Conservation (phyloP, 2,888 invertebrate genomes). For the Amphipyra tragopoginis region DNA sequence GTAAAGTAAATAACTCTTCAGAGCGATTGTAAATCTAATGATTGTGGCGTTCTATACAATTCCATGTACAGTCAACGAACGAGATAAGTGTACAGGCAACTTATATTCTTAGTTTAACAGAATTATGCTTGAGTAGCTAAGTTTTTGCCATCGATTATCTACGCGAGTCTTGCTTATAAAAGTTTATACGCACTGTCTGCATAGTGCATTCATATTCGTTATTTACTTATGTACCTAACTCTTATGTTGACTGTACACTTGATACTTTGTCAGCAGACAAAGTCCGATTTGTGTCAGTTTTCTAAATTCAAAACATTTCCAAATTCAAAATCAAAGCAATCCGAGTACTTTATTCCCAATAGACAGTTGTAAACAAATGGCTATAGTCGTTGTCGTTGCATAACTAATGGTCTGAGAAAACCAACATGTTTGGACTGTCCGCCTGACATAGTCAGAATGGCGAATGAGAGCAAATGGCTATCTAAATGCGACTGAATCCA, state of each 20-base stretch:
- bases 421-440: slow-evolving; percentile 33
- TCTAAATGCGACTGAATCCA: slow-evolving; percentile 36
- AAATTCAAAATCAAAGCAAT: slow-evolving; percentile 2
- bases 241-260: too few relatives aligned
- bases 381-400: slow-evolving; percentile 26
- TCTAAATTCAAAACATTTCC: background rate
- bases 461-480: slow-evolving; percentile 23
- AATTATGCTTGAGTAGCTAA: too few relatives aligned
- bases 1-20: slow-evolving; percentile 16
- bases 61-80: too few relatives aligned
- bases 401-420: slow-evolving; percentile 53
- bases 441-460: slow-evolving; percentile 44
- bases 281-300: background rate
- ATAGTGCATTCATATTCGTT: too few relatives aligned
- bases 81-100: too few relatives aligned
- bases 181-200: too few relatives aligned
- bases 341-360: slow-evolving; percentile 14
- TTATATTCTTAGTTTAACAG: too few relatives aligned
- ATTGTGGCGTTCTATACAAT: slow-evolving; percentile 7
- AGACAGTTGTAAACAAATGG: slow-evolving; percentile 21
- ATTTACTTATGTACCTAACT: too few relatives aligned
- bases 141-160: too few relatives aligned
- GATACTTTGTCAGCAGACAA: too few relatives aligned
- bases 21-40: slow-evolving; percentile 8
- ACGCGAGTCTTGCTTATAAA: too few relatives aligned